A percentile compares a stretch with the other conserved stretches of the same genome.
These are phyloP conservation scores for Drosophila kanekoi DNA, from an alignment of 2,888 invertebrate species.

Conservation along the genomic window DNA sequence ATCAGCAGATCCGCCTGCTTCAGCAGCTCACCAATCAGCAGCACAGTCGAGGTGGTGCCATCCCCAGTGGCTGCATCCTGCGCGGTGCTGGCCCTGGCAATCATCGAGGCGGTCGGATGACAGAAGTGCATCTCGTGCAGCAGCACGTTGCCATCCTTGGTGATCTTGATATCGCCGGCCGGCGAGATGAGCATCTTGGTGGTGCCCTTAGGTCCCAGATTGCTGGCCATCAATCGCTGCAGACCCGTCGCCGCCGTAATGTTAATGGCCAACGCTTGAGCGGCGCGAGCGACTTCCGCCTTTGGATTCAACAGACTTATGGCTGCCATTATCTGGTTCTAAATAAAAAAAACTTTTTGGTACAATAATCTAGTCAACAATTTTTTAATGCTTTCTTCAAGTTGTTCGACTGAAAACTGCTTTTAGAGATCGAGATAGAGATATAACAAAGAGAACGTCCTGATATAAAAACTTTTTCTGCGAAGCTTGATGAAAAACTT, in stretches of 20 bases:
- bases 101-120: conserved; percentile 98
- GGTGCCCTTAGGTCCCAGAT: conserved; percentile 99
- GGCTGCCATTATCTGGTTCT: conserved; percentile 89
- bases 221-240: conserved; percentile 98
- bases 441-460: not conserved
- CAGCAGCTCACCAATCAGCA: conserved; percentile 97
- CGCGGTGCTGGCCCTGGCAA: conserved; percentile 98
- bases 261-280: conserved; percentile 97
- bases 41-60: conserved; percentile 98
- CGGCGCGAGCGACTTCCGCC: conserved; percentile 98
- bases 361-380: not conserved
- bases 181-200: conserved; percentile 99
- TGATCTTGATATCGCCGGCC: conserved; percentile 99
- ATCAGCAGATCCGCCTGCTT: conserved; percentile 98
- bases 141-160: conserved; percentile 99
- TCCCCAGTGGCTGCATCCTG: conserved; percentile 99
- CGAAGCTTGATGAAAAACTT: not conserved
- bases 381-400: not conserved
- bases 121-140: conserved; percentile 99
- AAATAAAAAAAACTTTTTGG: not conserved
- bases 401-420: not conserved
- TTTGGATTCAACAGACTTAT: conserved; percentile 98
- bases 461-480: not conserved
- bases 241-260: conserved; percentile 99
- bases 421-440: no score